A percentile compares a stretch with the other conserved stretches of the same genome.
phyloP scores from a whole-genome alignment of 2,113 vertebrate genomes.

The Erythrolamprus reginae region DNA sequence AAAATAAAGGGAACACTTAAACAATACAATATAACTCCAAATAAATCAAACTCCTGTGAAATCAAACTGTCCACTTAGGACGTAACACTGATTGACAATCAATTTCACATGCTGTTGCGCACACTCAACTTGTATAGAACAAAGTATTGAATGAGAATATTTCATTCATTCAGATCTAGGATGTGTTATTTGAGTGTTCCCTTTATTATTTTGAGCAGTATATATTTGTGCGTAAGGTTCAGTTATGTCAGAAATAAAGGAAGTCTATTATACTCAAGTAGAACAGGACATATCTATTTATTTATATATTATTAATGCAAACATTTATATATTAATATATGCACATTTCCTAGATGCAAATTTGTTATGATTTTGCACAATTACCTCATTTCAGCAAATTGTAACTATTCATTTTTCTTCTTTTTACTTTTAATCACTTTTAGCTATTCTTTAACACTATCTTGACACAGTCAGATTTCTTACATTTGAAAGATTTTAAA shows the following conservation, averaged over 20 bases:
- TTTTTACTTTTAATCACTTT: constrained; percentile 38
- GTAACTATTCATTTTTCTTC: constrained; percentile 39
- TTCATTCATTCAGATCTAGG: too few species aligned
- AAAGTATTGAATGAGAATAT: too few species aligned
- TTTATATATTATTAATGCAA: background rate
- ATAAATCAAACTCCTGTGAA: too few species aligned
- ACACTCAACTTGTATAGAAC: too few species aligned
- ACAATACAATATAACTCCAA: too few species aligned
- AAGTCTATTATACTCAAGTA: background rate
- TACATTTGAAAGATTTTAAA: constrained; percentile 33
- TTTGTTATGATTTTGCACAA: background rate
- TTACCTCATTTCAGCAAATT: background rate
- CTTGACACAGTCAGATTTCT: constrained; percentile 32
- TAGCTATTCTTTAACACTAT: constrained; percentile 27
- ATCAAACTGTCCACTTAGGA: too few species aligned
- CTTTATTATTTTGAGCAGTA: too few species aligned
- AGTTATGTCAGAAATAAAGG: background rate
- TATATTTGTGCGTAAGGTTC: background rate
- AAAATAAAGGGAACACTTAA: too few species aligned
- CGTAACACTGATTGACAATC: too few species aligned
- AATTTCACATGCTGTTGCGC: too few species aligned
- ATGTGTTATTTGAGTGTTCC: too few species aligned
- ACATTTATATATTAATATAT: background rate
- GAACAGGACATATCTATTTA: background rate
- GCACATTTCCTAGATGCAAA: background rate